Base-by-base conservation (phyloP, 2,113 vertebrate species). In the Urocitellus parryii region DNA sequence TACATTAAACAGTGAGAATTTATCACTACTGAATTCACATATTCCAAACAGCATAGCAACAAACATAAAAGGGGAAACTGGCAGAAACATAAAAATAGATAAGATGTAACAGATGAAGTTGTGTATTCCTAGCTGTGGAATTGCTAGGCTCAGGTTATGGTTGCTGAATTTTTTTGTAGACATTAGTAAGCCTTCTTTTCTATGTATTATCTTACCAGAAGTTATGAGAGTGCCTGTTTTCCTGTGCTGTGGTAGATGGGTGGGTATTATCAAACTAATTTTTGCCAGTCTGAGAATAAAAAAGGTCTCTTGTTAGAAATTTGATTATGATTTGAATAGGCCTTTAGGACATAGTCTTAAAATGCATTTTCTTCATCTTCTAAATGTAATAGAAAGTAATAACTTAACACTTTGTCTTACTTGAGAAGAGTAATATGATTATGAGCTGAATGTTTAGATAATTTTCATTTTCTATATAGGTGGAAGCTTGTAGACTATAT, bases 401-500 rank as follows among this genome's bases (percentile, higher is more conserved):
- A 70, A 73, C 22, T 94, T 92, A 81, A 80, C 4, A 70, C 90
- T 94, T 97, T 74, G 3, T 92, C 29, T 94, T 89, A 7, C 51
- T 91, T 90, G 37, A 63, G 17, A 91, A 94, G 56, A 81, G n/a
- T 61, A 78, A 58, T 77, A 42, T 83, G 74, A 90, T 81, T 84
- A 2, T 81, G 8, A 68, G 17, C 65, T 89, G 79, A 96, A 88
- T 96, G 87, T 95, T 81, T 94, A 90, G 92, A 42, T 87, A 81
- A 42, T 81, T 91, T 92, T 96, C 76, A 90, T 90, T 94, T 88
- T 84, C 18, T n/a, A 0, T 67, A 4, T 76, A 99, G 99, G 99
- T 99, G 97, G 99, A 99, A 98, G 99, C 99, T 68, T 99, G 99
- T 97, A 99, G 99, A 61, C 98, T 99, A 24, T 99, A 99, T 96